Conservation (phyloP, 1,140 invertebrate genomes). For the Drosophila pachea region DNA sequence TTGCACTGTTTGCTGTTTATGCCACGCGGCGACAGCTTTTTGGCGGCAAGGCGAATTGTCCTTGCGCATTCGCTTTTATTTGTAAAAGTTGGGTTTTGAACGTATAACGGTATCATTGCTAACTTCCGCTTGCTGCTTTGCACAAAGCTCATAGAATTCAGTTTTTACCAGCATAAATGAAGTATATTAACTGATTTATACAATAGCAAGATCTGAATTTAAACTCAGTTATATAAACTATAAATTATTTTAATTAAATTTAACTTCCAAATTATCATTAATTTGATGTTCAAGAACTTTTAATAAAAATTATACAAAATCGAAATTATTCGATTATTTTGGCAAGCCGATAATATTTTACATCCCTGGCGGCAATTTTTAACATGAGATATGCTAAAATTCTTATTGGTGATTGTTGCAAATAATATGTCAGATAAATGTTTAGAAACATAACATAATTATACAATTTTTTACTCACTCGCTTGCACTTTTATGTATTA, state of each 20-base stretch:
- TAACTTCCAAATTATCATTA: no score
- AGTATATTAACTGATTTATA: no score
- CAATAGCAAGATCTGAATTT: no score
- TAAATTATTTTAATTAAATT: no score
- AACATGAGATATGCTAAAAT: neutral
- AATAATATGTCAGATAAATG: neutral
- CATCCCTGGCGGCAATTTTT: slow-evolving; percentile 19
- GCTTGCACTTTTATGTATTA: slow-evolving; percentile 17
- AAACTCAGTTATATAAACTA: no score
- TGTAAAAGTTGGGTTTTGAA: slow-evolving; percentile 22
- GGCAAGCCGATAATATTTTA: slow-evolving; percentile 11
- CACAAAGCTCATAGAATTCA: slow-evolving; percentile 1
- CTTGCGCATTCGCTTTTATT: slow-evolving; percentile 47
- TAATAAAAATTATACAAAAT: neutral
- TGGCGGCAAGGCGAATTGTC: slow-evolving; percentile 55
- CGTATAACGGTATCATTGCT: slow-evolving; percentile 8
- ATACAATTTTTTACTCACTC: slow-evolving; percentile 29
- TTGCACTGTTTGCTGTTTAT: slow-evolving; percentile 65
- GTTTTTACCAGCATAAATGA: neutral
- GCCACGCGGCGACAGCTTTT: slow-evolving; percentile 42
- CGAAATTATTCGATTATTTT: neutral
- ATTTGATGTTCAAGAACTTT: no score
- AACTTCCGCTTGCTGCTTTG: slow-evolving; percentile 4
- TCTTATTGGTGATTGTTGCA: neutral
- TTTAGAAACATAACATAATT: neutral